A percentile compares a stretch with the other conserved stretches of the same genome.
Conservation (phyloP, 2,113 vertebrate genomes). For the Notothenia coriiceps region DNA sequence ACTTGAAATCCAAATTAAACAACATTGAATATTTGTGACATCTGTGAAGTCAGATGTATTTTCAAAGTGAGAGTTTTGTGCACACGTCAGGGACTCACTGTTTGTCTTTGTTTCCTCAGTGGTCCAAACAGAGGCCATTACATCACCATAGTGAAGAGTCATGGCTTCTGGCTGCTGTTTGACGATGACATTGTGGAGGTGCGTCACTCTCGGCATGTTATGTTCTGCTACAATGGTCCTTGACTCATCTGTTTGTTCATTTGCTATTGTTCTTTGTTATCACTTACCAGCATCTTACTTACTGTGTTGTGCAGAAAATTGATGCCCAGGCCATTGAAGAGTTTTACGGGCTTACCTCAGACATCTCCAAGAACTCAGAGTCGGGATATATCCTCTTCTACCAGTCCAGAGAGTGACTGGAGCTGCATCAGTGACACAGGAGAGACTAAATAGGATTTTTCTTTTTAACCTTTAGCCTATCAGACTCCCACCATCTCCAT, state of each 20-base stretch:
- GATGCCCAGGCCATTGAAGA: slow-evolving; percentile 99
- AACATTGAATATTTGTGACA: not conserved
- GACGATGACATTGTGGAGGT: slow-evolving; percentile 99
- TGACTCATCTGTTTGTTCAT: slow-evolving; percentile 28
- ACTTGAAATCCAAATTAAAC: not conserved
- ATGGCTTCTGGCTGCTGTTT: slow-evolving; percentile 98
- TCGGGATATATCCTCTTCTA: slow-evolving; percentile 99
- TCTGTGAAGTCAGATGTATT: not conserved
- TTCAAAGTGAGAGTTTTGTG: not conserved
- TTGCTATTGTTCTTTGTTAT: not conserved
- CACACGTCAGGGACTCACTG: not conserved
- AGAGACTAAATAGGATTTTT: slow-evolving; percentile 23
- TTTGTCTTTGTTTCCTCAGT: slow-evolving; percentile 81
- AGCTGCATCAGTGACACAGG: slow-evolving; percentile 15
- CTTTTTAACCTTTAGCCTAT: slow-evolving; percentile 35
- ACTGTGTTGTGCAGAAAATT: slow-evolving; percentile 89
- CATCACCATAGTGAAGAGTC: slow-evolving; percentile 98
- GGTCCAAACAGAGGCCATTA: slow-evolving; percentile 98
- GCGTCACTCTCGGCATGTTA: slow-evolving; percentile 64
- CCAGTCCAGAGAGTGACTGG: slow-evolving; percentile 94
- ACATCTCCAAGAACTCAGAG: slow-evolving; percentile 99
- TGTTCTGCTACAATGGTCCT: not conserved
- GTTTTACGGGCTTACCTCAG: slow-evolving; percentile 98
- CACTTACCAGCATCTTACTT: not conserved
- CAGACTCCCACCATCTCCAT: slow-evolving; percentile 27